Evolutionary conservation across 92 coral and sea anemone species (phyloP), one percentile per base, ranked within the genome.

Genomic region (Bergia puertoricense): DNA sequence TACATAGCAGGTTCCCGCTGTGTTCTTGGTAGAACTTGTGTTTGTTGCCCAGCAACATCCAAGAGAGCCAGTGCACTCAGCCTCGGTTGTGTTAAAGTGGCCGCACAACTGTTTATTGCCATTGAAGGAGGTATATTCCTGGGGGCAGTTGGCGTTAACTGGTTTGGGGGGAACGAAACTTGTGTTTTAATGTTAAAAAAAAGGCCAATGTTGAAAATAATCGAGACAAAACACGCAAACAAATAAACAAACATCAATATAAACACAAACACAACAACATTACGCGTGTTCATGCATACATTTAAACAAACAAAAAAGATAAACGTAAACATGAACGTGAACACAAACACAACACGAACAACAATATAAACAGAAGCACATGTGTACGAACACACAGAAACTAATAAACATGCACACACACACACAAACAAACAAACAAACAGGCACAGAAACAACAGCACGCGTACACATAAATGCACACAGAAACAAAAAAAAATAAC

Each of bases 31-130:
- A 68, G 23, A 57, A 22, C 11, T 45, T 1, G 77, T 41, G 23
- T 69, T 45, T 3, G 77, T 36, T 43, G 67, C 66, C 87, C 87
- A 84, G 87, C 87, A 84, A 50, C 87, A 84, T 15, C 78, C 78
- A 14, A 46, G 45, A 16, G 45, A 23, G 6, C 30, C 77, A 44
- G 0, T 45, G 36, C 87, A 84, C 22, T 84, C 78, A 10, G 3
- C 79, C 38, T 84, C 56, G 67, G 87, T 84, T 5, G 87, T 84
- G 46, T 84, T 71, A 45, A 68, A 45, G 14, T 71, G 44, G n/a
- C 87, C 87, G 6, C 87, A 84, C 13, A 69, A 39, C 22, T 41
- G 16, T 45, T 71, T 59, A 13, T 14, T 39, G 18, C 43, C 38
- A 71, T 20, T 9, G 79, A 73, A 2, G 23, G 65, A 16, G 2